Base-by-base conservation (phyloP, 2,888 invertebrate genomes). In the Oxycera nigricornis region DNA sequence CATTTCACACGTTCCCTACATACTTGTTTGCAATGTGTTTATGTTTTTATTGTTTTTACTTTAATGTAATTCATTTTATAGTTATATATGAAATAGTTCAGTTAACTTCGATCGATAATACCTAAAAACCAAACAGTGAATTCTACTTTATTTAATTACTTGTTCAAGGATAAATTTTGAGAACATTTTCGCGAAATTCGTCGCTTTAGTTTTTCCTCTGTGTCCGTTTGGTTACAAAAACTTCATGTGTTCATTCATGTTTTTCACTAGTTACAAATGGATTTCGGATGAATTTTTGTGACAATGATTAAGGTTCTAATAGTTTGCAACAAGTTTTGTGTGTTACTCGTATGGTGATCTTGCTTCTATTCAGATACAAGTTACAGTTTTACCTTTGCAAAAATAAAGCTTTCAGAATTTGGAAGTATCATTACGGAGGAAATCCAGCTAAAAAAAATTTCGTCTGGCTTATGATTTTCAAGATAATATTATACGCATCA, bases 91-190 rank as follows among this genome's bases (percentile, higher is more conserved):
- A 59, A 59, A 59, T 24, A 14, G 20, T 24, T 24, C 2, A 14
- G 2, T 28, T 11, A 24, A 20, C 26, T 67, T 67, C 67, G 67
- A 46, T 67, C 46, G 67, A 26, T 70, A 31, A 35, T 70, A 70
- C 14, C 70, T 70, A 70, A 55, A 35, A 55, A 55, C 70, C n/a
- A 55, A 70, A 70, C 35, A 31, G 31, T 70, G 55, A 55, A 7
- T 55, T 55, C 17, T 55, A 55, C 22, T 11, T 14, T 26, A 26
- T 57, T 57, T 57, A 22, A 55, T 59, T 59, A 28, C 28, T 24
- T 59, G 6, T 24, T 4, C 28, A 59, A 28, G 6, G 31, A 11
- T 31, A 31, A 6, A 31, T 61, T 3, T 3, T 61, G 24, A 14
- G 46, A 46, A n/a, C 3, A 46, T 46, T 46, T 46, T 46, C 17